phyloP scores from a whole-genome alignment of 2,113 vertebrate species.

The Stigmatopora nigra region DNA sequence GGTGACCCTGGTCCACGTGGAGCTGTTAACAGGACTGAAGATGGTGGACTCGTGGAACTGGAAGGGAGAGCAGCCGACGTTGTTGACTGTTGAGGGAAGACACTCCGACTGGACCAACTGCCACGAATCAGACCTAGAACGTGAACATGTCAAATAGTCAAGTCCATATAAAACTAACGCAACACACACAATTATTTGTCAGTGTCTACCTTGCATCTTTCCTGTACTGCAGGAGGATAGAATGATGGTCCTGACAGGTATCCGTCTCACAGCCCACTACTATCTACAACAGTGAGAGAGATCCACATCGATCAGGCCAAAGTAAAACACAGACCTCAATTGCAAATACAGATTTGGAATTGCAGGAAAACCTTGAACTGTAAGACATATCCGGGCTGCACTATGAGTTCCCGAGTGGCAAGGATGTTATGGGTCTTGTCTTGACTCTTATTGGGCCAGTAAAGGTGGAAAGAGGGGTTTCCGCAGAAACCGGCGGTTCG shows the following conservation, averaged over 20 bases:
- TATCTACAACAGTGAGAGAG: constrained; percentile 69
- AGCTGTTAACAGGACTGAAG: constrained; percentile 93
- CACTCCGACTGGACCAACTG: constrained; percentile 93
- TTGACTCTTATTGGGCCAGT: constrained; percentile 97
- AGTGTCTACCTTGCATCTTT: constrained; percentile 86
- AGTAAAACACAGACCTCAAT: background rate
- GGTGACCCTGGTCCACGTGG: constrained; percentile 88
- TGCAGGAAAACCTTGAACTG: constrained; percentile 84
- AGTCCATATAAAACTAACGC: background rate
- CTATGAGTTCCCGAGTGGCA: constrained; percentile 91
- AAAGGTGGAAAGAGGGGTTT: constrained; percentile 97
- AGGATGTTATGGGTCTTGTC: constrained; percentile 91
- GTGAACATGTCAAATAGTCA: background rate
- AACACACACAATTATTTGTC: no score
- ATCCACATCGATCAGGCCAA: background rate
- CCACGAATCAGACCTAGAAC: constrained; percentile 85
- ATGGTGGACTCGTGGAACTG: constrained; percentile 96
- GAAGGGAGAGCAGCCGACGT: constrained; percentile 94
- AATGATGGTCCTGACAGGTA: constrained; percentile 92
- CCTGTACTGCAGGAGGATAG: constrained; percentile 91
- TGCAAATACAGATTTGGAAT: background rate
- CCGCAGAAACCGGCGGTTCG: constrained; percentile 96
- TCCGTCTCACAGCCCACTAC: constrained; percentile 94
- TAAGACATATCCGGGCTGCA: constrained; percentile 95
- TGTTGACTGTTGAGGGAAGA: constrained; percentile 91